Percentiles rank a stretch among this genome's conserved stretches.
Evolutionary conservation across 2,797 vertebrate genomes (phyloP).

Genomic region (Gallinago nigripennis): DNA sequence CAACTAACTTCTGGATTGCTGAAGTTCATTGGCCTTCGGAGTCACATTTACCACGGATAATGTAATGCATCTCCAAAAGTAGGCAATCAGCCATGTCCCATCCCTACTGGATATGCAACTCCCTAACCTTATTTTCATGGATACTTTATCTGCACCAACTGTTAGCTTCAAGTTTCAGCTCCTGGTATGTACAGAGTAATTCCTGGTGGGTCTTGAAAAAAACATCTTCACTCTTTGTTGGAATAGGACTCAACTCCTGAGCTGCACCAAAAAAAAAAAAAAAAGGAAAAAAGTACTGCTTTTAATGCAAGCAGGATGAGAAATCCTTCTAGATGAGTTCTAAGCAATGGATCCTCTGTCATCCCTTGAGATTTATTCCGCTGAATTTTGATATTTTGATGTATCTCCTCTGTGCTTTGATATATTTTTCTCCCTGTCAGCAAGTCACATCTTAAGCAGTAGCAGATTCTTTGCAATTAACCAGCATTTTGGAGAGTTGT

Average conservation of each 20-base stretch:
- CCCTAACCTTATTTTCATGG: neutral
- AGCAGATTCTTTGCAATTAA: slow-evolving; percentile 60
- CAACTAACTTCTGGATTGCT: neutral
- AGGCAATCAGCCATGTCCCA: neutral
- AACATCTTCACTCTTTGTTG: neutral
- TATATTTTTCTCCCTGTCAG: slow-evolving; percentile 65
- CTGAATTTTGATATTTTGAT: slow-evolving; percentile 46
- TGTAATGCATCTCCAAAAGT: neutral
- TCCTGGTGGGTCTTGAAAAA: neutral
- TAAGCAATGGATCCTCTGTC: neutral
- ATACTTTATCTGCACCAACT: neutral
- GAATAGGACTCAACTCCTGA: neutral
- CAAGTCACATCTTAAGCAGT: slow-evolving; percentile 50
- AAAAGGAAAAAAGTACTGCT: neutral
- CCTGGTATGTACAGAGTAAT: neutral
- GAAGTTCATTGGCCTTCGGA: neutral
- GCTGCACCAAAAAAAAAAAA: neutral
- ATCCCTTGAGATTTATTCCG: slow-evolving; percentile 27
- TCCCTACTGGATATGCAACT: neutral
- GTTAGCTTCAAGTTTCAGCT: neutral
- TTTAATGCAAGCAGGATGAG: neutral
- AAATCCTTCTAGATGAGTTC: neutral
- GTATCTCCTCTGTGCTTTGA: slow-evolving; percentile 42
- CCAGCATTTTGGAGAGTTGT: slow-evolving; percentile 52
- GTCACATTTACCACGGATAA: neutral